Evolutionary conservation across 2,888 invertebrate genomes (phyloP).

Genomic region (Lasius platythorax): DNA sequence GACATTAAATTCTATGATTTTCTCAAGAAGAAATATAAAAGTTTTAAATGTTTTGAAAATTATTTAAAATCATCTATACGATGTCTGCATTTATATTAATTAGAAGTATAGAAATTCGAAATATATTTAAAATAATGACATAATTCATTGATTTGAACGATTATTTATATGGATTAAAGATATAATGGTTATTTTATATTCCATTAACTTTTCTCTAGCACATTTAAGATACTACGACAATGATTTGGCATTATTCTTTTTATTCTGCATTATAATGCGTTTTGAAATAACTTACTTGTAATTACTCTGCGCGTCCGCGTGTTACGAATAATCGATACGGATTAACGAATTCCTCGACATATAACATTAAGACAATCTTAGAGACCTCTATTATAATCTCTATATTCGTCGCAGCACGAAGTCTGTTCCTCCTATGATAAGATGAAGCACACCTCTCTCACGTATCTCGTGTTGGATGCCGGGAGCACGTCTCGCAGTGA

Average conservation of each 20-base stretch:
- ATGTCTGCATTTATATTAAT: background rate
- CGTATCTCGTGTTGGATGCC: conserved; percentile 49
- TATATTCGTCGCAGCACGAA: conserved; percentile 15
- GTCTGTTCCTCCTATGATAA: conserved; percentile 26
- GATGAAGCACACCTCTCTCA: conserved; percentile 28
- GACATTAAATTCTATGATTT: background rate
- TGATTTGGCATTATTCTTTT: background rate
- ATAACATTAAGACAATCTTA: conserved; percentile 13
- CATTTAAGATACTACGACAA: background rate
- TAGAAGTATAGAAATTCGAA: background rate
- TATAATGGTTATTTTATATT: background rate
- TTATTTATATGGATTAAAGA: background rate
- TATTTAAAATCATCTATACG: background rate
- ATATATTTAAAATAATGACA: background rate
- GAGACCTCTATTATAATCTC: conserved; percentile 7
- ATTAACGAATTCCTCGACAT: background rate
- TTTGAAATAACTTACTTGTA: background rate
- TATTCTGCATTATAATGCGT: background rate
- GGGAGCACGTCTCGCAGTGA: conserved; percentile 64
- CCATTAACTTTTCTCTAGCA: background rate
- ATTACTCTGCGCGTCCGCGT: background rate
- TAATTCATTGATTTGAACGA: background rate
- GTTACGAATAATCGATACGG: background rate
- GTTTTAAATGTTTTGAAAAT: background rate
- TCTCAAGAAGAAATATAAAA: background rate